Percentiles rank a stretch among this genome's conserved stretches.
phyloP scores from a whole-genome alignment of 2,888 invertebrate genomes.

The Apamea anceps region DNA sequence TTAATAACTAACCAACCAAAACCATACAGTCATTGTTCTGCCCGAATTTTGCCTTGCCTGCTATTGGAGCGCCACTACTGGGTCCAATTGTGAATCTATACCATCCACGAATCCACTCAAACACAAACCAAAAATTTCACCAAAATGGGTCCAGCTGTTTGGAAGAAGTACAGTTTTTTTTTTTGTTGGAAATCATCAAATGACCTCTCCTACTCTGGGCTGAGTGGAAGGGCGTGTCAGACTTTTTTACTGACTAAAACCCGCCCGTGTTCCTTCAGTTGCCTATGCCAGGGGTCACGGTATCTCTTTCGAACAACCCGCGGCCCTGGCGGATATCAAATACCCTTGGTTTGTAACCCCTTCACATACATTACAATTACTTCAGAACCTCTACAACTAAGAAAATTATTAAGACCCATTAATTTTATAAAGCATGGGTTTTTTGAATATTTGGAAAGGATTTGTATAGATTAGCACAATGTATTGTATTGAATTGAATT shows the following conservation, averaged over 20 bases:
- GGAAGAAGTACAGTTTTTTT: too few species aligned
- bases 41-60: not conserved
- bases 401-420: not conserved
- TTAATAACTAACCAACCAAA: not conserved
- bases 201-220: too few species aligned
- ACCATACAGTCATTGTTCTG: not conserved
- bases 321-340: too few species aligned
- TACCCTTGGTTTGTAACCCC: not conserved
- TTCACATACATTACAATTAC: not conserved
- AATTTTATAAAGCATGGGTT: not conserved
- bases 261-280: too few species aligned
- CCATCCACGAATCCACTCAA: not conserved
- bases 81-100: not conserved
- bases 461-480: not conserved
- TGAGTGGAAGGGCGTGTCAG: too few species aligned
- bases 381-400: not conserved
- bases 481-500: not conserved
- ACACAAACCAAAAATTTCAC: not conserved
- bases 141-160: not conserved
- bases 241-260: too few species aligned
- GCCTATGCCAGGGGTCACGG: too few species aligned
- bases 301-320: too few species aligned
- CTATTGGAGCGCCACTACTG: not conserved
- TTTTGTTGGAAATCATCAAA: too few species aligned
- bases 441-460: not conserved